phyloP scores from a whole-genome alignment of 2,797 vertebrate genomes.

The Podargus strigoides region DNA sequence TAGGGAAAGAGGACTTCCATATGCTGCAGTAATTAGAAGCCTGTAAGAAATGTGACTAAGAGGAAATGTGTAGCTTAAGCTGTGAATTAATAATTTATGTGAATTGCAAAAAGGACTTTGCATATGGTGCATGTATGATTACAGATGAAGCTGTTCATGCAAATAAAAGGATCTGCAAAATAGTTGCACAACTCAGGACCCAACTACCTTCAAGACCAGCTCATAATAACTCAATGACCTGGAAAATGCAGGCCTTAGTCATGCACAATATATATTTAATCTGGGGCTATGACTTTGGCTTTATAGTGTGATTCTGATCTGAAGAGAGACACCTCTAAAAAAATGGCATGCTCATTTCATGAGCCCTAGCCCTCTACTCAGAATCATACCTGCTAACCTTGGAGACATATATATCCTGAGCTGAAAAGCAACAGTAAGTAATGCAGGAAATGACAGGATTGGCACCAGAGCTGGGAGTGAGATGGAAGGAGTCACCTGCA shows the following conservation, averaged over 20 bases:
- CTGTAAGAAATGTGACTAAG: constrained; percentile 61
- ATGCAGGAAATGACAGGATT: not conserved
- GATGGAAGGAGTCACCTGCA: not conserved
- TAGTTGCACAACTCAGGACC: not conserved
- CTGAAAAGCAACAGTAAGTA: not conserved
- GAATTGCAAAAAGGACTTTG: constrained; percentile 36
- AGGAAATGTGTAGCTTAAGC: constrained; percentile 23
- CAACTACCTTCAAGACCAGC: not conserved
- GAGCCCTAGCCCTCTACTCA: not conserved
- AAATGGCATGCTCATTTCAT: not conserved
- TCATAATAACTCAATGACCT: not conserved
- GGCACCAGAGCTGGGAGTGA: not conserved
- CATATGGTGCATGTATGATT: constrained; percentile 25
- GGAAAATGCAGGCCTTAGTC: not conserved
- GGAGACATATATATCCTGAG: not conserved
- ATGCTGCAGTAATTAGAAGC: constrained; percentile 56
- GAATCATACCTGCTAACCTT: not conserved
- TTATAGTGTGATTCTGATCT: not conserved
- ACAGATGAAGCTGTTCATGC: constrained; percentile 32
- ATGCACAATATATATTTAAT: not conserved
- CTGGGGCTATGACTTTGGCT: not conserved
- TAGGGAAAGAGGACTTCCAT: constrained; percentile 61
- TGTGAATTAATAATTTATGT: constrained; percentile 54
- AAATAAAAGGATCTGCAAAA: constrained; percentile 44
- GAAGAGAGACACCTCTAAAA: not conserved